Evolutionary conservation across 1,140 invertebrate species (phyloP), one percentile per base, ranked within the genome.

Genomic region (Ceratina japonica): DNA sequence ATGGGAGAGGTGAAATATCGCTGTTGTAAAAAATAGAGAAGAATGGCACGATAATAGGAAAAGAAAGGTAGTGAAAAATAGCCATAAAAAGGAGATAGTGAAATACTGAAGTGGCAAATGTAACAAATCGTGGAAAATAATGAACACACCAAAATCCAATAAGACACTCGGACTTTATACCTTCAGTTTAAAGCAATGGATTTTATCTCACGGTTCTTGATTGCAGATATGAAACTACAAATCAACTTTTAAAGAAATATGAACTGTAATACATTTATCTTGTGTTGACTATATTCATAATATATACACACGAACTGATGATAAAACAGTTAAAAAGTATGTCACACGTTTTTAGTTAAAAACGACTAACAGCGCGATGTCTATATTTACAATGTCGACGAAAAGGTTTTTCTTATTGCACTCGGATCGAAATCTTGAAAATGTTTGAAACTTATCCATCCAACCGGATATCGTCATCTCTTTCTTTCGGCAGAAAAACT

Each of bases 371-470:
- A 31, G 27, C 27, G 27, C 27, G 27, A 4, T 31, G 27, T 1
- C 27, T 31, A 31, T 31, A 31, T 31, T 31, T 31, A 31, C 27
- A 31, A 31, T 31, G 27, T 84, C 78, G 12, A 71, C 64, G 61
- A 68, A 77, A 72, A 69, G 20, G 68, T 56, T 69, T 70, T 69
- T 74, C 70, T 77, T 84, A 85, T 84, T 84, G 63, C 27, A 51
- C 31, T n/a, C n/a, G n/a, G n/a, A n/a, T n/a, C n/a, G n/a, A n/a
- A n/a, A n/a, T n/a, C n/a, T 10, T 52, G 22, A 12, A 65, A 22
- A 65, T 22, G 27, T 65, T 13, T 5, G 3, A 18, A 15, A 51
- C 31, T 51, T 44, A 10, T 24, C 37, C 12, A 15, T 1, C 16
- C 13, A 31, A 0, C 18, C n/a, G 3, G 15, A 15, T 51, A 16